Conservation (phyloP, 2,797 vertebrate species). For the Australoheros facetus region DNA sequence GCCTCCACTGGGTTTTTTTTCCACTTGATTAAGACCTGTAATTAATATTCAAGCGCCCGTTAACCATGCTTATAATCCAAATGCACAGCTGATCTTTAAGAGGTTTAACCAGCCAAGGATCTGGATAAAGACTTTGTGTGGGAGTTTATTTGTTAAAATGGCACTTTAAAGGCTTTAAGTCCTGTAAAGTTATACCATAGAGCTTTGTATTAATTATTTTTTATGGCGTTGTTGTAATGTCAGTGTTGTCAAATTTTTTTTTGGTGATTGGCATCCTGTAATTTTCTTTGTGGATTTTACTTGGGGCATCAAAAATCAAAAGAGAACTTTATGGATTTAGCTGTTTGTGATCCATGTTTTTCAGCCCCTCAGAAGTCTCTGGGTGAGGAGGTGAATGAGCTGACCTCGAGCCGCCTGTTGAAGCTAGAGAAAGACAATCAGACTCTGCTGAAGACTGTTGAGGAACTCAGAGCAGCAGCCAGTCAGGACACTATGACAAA, state of each 20-base stretch:
- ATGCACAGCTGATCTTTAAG: too few species aligned
- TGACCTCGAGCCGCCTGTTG: conserved; percentile 93
- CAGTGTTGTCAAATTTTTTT: background rate
- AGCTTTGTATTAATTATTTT: background rate
- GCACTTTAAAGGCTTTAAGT: conserved; percentile 47
- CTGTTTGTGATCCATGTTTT: background rate
- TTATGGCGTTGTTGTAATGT: background rate
- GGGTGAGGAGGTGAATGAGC: conserved; percentile 94
- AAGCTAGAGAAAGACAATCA: conserved; percentile 99
- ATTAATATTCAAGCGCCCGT: conserved; percentile 74
- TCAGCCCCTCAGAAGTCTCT: conserved; percentile 93
- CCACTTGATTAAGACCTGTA: conserved; percentile 70
- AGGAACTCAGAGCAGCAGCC: conserved; percentile 85
- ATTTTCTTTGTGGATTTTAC: background rate
- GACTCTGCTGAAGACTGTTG: conserved; percentile 90
- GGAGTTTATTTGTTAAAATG: conserved; percentile 49
- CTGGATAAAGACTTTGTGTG: conserved; percentile 60
- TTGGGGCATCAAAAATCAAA: background rate
- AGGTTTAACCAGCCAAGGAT: conserved; percentile 70
- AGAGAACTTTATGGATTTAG: background rate
- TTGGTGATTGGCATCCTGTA: background rate
- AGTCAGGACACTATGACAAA: conserved; percentile 81
- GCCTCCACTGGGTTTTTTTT: conserved; percentile 56
- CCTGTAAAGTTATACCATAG: conserved; percentile 1
- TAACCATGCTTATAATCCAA: too few species aligned